These are phyloP conservation scores for Albula glossodonta DNA, from an alignment of 2,113 vertebrate genomes.

Conservation along the genomic window DNA sequence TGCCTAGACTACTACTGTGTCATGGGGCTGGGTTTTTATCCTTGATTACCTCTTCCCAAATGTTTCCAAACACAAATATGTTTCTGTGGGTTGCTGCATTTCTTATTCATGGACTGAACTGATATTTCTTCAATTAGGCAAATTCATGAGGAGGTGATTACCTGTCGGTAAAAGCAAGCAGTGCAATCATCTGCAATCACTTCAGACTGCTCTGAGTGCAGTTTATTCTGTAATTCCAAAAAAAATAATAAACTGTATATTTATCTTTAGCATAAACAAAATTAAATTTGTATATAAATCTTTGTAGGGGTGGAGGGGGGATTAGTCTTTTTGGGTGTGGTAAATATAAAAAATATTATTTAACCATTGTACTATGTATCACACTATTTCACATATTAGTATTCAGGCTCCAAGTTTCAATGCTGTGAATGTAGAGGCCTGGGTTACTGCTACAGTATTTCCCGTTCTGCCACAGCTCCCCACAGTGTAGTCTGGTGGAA, in stretches of 20 bases:
- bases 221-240: neutral
- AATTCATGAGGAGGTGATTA: neutral
- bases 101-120: neutral
- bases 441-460: neutral
- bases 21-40: neutral
- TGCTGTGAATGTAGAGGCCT: neutral
- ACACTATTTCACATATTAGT: neutral
- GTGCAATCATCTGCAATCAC: neutral
- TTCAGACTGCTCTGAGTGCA: neutral
- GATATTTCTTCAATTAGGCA: slow-evolving; percentile 3
- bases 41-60: neutral
- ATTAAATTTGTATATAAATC: neutral
- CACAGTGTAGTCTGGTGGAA: neutral
- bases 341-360: neutral
- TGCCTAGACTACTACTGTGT: neutral
- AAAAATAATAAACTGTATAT: neutral
- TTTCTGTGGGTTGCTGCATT: neutral
- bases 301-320: neutral
- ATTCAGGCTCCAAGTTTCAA: neutral
- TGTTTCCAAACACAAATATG: neutral
- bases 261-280: neutral
- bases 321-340: neutral
- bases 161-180: neutral
- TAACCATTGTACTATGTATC: neutral
- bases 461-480: neutral